Percentiles rank a stretch among this genome's conserved stretches.
Evolutionary conservation across 2,888 invertebrate genomes (phyloP).

Genomic region (Cephus rjabovi): DNA sequence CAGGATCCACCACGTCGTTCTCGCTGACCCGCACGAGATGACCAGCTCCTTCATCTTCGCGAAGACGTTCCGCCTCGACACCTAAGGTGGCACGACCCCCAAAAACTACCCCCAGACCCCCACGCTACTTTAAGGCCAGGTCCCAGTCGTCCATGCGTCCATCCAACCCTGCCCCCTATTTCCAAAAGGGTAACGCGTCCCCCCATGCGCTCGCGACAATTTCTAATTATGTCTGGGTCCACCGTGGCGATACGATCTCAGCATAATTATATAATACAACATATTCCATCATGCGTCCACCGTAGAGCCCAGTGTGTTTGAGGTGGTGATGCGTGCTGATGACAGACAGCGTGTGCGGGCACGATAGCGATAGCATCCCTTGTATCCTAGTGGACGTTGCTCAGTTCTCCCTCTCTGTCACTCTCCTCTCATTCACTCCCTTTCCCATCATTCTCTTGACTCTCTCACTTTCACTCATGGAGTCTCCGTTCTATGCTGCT

Average conservation of each 20-base stretch:
- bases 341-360: slow-evolving; percentile 61
- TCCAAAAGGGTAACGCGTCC: neutral
- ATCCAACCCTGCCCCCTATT: neutral
- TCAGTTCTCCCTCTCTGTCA: slow-evolving; percentile 22
- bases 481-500: neutral
- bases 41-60: too few relatives aligned
- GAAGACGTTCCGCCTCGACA: too few relatives aligned
- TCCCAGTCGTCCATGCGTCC: neutral
- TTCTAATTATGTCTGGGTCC: slow-evolving; percentile 50
- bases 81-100: neutral
- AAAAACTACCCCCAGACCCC: neutral
- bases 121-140: neutral
- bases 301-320: slow-evolving; percentile 54
- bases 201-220: slow-evolving; percentile 30
- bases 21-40: neutral
- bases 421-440: slow-evolving; percentile 10
- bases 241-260: slow-evolving; percentile 45
- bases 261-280: slow-evolving; percentile 56
- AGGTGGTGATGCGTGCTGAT: slow-evolving; percentile 61
- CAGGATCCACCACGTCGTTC: neutral
- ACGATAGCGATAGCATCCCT: slow-evolving; percentile 56
- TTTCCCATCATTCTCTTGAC: slow-evolving; percentile 8
- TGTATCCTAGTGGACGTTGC: slow-evolving; percentile 53
- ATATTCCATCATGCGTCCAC: slow-evolving; percentile 53
- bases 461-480: neutral